These are phyloP conservation scores for Macroramphosus scolopax DNA, from an alignment of 2,797 vertebrate genomes.

Conservation along the genomic window DNA sequence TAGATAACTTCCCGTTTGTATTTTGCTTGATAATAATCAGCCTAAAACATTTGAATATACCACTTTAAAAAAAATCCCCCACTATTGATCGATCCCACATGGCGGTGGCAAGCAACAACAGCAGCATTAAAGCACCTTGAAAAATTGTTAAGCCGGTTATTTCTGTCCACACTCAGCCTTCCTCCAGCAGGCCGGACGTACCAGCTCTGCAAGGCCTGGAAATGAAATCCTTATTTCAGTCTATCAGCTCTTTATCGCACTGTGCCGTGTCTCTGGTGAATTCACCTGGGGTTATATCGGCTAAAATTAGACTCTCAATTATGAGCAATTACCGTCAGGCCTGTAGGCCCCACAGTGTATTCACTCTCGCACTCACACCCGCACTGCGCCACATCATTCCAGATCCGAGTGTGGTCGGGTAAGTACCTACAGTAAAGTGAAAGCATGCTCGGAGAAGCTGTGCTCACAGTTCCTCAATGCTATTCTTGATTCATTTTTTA, in stretches of 20 bases:
- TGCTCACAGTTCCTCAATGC: constrained; percentile 53
- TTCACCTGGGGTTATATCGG: constrained; percentile 79
- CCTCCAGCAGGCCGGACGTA: constrained; percentile 30
- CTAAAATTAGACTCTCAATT: constrained; percentile 82
- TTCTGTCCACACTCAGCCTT: constrained; percentile 17
- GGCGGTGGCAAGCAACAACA: too few species aligned
- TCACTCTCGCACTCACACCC: constrained; percentile 59
- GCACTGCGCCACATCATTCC: constrained; percentile 44
- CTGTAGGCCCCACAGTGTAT: constrained; percentile 70
- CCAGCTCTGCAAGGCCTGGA: constrained; percentile 42
- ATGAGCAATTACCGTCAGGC: constrained; percentile 80
- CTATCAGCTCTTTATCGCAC: constrained; percentile 63
- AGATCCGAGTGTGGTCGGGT: constrained; percentile 32
- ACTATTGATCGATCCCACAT: too few species aligned
- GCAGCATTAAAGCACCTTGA: neutral
- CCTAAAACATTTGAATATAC: too few species aligned
- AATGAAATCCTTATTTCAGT: constrained; percentile 63
- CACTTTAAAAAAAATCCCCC: too few species aligned
- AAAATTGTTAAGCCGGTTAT: constrained; percentile 14
- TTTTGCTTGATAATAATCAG: too few species aligned
- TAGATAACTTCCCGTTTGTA: too few species aligned
- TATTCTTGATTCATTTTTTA: constrained; percentile 30
- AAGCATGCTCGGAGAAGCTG: constrained; percentile 42
- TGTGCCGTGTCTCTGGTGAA: constrained; percentile 74
- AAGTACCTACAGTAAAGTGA: constrained; percentile 53